Evolutionary conservation across 2,797 vertebrate species (phyloP), one percentile per base, ranked within the genome.

Genomic region (Gobionotothen gibberifrons): DNA sequence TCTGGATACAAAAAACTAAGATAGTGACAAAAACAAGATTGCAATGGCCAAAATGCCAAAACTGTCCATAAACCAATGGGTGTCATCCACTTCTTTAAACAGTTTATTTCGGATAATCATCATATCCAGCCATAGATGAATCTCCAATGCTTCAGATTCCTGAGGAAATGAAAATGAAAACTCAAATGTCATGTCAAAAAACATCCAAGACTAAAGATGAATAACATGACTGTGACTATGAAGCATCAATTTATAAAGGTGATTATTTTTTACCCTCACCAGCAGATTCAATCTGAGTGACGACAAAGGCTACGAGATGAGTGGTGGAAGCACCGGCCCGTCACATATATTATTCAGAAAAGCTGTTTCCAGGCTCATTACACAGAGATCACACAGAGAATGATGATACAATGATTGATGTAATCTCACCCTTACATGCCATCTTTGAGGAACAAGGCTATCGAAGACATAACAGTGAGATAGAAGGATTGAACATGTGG

Each of bases 311-410:
- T 76, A 66, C 54, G 29, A 64, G 61, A 78, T 63, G 83, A 87
- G 62, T 46, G 47, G 62, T 67, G 59, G 75, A 74, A 46, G 59
- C 72, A 66, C 29, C 48, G 39, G 69, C 63, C 54, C 81, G 57
- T 66, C 75, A 39, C 87, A 92, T 93, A 75, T 86, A 90, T 91
- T 87, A 92, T 92, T 92, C 89, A 90, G 81, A 78, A 79, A 87
- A 86, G 66, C 85, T 91, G 91, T 87, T 88, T 88, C 78, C 79
- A 87, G 81, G 61, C 87, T 92, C 84, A 89, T 93, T 91, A 93
- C 86, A 87, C 77, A 52, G 79, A 76, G 80, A 87, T 84, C 81
- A 83, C 58, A 89, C 61, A 16, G 46, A 77, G 73, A 78, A 71
- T 69, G 76, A 85, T 87, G 76, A 86, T 82, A 84, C 83, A 70